Evolutionary conservation across 2,888 invertebrate species (phyloP).

Genomic region (Coelinius sp.): DNA sequence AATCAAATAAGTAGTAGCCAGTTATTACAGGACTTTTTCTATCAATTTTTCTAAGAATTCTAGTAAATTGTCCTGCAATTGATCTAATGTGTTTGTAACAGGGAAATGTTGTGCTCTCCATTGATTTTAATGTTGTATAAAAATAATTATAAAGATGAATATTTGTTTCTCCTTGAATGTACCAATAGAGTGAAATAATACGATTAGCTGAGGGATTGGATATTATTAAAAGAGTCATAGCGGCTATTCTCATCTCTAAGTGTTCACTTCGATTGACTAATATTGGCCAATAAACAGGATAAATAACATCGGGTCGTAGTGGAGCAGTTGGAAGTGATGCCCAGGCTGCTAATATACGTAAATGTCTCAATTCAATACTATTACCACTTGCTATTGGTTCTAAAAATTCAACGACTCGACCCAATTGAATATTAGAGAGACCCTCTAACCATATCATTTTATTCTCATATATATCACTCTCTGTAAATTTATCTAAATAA

Average conservation of each 20-base stretch:
- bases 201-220: conserved; percentile 78
- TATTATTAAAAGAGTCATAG: conserved; percentile 77
- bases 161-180: conserved; percentile 76
- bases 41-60: conserved; percentile 75
- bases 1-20: conserved; percentile 81
- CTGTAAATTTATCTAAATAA: conserved; percentile 82
- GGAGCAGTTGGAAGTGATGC: conserved; percentile 74
- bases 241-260: conserved; percentile 78
- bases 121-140: conserved; percentile 79
- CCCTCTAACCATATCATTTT: conserved; percentile 82
- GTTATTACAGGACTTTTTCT: conserved; percentile 77
- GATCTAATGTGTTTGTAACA: conserved; percentile 78
- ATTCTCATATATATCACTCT: conserved; percentile 77
- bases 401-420: conserved; percentile 71
- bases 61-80: conserved; percentile 77
- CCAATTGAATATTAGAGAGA: conserved; percentile 77
- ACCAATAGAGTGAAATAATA: conserved; percentile 79
- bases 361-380: conserved; percentile 72
- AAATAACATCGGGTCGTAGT: conserved; percentile 73
- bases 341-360: conserved; percentile 80
- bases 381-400: conserved; percentile 70
- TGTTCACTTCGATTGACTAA: conserved; percentile 78
- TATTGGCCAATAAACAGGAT: conserved; percentile 79
- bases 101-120: conserved; percentile 78
- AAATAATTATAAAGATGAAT: conserved; percentile 80